Evolutionary conservation across 2,888 invertebrate species (phyloP).

Genomic region (Nymphalis polychloros): DNA sequence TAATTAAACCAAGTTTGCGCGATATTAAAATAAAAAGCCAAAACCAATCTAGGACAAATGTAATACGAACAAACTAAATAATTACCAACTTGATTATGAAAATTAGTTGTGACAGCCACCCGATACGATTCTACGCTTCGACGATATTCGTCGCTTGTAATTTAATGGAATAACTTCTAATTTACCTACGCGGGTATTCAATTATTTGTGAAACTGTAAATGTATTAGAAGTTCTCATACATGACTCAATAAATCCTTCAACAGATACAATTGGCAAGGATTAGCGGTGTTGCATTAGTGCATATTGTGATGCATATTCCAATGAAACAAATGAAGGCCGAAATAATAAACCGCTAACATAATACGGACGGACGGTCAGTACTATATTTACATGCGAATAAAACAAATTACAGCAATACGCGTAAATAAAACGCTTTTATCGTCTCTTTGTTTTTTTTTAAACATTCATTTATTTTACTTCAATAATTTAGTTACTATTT

Average conservation of each 20-base stretch:
- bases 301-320: constrained; percentile 39
- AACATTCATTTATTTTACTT: background rate
- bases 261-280: constrained; percentile 39
- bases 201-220: constrained; percentile 22
- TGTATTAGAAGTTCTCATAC: constrained; percentile 27
- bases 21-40: constrained; percentile 5
- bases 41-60: constrained; percentile 6
- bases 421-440: background rate
- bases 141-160: constrained; percentile 18
- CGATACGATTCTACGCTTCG: constrained; percentile 8
- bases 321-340: constrained; percentile 38
- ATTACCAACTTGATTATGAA: constrained; percentile 9
- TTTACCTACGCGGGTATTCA: background rate
- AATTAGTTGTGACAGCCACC: constrained; percentile 22
- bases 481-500: background rate
- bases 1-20: background rate
- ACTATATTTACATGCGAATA: constrained; percentile 33
- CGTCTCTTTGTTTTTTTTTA: constrained; percentile 1
- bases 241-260: constrained; percentile 32
- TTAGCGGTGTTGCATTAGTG: constrained; percentile 33
- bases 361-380: constrained; percentile 30
- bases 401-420: constrained; percentile 30
- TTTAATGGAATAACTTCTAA: constrained; percentile 17
- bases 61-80: constrained; percentile 15
- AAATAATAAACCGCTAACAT: constrained; percentile 39